Percentiles rank a stretch among this genome's conserved stretches.
These are phyloP conservation scores for Gymnorhina tibicen DNA, from an alignment of 2,113 vertebrate genomes.

Conservation along the genomic window DNA sequence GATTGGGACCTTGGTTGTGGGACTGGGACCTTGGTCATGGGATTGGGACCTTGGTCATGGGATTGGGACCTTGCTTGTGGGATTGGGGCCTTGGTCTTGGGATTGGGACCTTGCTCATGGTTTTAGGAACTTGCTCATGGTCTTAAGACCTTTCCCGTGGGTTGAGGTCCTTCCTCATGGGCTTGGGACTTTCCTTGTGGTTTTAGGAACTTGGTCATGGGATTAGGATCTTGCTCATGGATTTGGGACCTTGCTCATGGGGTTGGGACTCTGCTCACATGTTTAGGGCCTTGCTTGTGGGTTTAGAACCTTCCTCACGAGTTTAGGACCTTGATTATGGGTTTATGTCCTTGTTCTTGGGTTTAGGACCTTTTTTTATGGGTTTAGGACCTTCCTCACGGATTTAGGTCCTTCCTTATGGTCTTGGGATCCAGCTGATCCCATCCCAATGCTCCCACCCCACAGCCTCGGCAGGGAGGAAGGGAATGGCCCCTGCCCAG, in stretches of 20 bases:
- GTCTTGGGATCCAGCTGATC: not conserved
- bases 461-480: fast-evolving
- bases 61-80: fast-evolving
- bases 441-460: not conserved
- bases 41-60: no score
- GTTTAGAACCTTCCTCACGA: fast-evolving
- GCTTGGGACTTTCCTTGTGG: not conserved
- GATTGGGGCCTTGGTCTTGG: not conserved
- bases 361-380: no score
- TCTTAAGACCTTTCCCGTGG: not conserved
- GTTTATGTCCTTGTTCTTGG: fast-evolving
- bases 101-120: not conserved
- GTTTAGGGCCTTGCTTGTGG: fast-evolving
- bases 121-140: not conserved
- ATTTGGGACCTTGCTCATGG: not conserved
- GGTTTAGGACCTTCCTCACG: fast-evolving
- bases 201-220: not conserved
- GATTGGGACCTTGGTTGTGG: fast-evolving
- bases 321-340: not conserved
- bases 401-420: not conserved
- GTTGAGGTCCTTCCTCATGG: not conserved
- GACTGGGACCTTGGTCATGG: not conserved
- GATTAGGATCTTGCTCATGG: not conserved
- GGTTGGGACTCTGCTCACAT: fast-evolving
- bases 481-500: not conserved